A percentile compares a stretch with the other conserved stretches of the same genome.
Evolutionary conservation across 2,113 vertebrate species (phyloP).

Genomic region (Lophotis ruficrista): DNA sequence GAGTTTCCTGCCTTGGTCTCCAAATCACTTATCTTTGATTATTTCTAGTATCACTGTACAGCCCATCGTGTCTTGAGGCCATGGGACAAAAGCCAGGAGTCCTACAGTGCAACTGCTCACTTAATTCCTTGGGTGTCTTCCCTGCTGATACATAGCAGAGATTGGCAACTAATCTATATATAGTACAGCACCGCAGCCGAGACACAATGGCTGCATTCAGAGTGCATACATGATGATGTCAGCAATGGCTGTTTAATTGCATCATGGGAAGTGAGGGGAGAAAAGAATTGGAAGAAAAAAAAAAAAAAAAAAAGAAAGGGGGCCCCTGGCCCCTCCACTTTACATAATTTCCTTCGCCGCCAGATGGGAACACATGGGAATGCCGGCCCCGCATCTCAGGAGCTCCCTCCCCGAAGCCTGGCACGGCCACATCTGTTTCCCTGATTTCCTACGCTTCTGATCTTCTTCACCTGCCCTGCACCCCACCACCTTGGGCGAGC

Average conservation of each 20-base stretch:
- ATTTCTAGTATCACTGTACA: neutral
- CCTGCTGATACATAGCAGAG: constrained; percentile 52
- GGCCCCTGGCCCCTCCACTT: constrained; percentile 35
- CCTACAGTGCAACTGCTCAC: neutral
- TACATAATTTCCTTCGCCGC: constrained; percentile 48
- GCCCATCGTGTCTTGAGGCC: neutral
- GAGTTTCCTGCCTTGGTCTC: neutral
- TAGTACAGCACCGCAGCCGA: constrained; percentile 28
- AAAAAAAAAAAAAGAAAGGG: neutral
- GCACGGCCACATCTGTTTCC: constrained; percentile 68
- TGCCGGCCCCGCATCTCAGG: neutral
- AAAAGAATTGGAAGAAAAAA: constrained; percentile 21
- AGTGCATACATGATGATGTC: constrained; percentile 44
- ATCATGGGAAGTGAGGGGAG: constrained; percentile 57
- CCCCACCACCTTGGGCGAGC: constrained; percentile 51
- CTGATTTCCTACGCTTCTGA: constrained; percentile 63
- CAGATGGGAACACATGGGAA: constrained; percentile 53
- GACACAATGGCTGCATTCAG: constrained; percentile 69
- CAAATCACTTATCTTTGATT: neutral
- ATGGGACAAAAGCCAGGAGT: neutral
- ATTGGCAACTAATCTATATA: constrained; percentile 65
- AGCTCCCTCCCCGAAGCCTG: constrained; percentile 38
- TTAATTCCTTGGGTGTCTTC: constrained; percentile 63
- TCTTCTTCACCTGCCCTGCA: constrained; percentile 68
- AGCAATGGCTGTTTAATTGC: constrained; percentile 60